Evolutionary conservation across 2,113 vertebrate genomes (phyloP).

Genomic region (Redunca redunca): DNA sequence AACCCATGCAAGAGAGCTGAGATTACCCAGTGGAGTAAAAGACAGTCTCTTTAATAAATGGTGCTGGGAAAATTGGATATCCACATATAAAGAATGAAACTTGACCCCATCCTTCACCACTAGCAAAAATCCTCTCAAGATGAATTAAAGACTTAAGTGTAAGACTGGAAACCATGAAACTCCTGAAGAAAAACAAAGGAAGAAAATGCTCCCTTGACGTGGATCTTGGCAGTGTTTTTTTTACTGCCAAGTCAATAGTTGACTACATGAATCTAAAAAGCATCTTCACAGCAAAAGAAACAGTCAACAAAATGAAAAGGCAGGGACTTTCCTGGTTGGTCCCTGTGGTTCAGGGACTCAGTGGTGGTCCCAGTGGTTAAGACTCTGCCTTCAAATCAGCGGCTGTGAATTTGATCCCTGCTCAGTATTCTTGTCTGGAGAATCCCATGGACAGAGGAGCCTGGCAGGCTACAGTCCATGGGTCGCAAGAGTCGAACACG

Average conservation of each 20-base stretch:
- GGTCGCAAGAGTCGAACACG: rapidly evolving
- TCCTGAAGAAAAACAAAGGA: background rate
- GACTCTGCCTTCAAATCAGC: background rate
- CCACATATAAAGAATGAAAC: background rate
- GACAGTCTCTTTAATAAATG: background rate
- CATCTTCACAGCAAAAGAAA: background rate
- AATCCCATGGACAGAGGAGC: background rate
- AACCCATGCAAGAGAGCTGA: background rate
- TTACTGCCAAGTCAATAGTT: background rate
- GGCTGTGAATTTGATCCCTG: background rate
- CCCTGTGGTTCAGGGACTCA: background rate
- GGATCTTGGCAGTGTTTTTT: background rate
- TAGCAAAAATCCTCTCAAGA: background rate
- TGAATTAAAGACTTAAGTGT: background rate
- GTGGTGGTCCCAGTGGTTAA: background rate
- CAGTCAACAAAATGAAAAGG: background rate
- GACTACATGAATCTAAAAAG: background rate
- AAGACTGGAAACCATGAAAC: background rate
- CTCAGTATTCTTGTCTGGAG: background rate
- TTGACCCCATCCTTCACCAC: background rate
- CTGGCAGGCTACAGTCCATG: background rate
- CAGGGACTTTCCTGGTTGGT: background rate
- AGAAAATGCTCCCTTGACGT: background rate
- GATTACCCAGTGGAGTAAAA: background rate
- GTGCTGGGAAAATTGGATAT: background rate